phyloP scores from a whole-genome alignment of 2,113 vertebrate genomes.

The Hiodon tergisus region DNA sequence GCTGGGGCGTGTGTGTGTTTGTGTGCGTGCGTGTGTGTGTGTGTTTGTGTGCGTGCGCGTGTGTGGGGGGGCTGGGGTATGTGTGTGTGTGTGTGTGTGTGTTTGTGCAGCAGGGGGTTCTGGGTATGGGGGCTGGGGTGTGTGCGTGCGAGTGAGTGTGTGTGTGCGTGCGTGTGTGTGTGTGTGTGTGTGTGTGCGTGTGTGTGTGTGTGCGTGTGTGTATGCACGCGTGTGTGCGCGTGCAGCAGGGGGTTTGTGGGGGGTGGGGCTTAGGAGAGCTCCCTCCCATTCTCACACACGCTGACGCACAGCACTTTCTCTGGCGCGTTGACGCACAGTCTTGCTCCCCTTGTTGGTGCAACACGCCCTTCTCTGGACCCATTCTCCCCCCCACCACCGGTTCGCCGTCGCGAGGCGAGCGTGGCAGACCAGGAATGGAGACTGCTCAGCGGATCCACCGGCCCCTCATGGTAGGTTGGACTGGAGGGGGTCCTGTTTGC shows the following conservation, averaged over 20 bases:
- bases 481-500: conserved; percentile 14
- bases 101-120: conserved; percentile 6
- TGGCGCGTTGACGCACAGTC: conserved; percentile 36
- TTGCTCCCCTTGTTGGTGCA: conserved; percentile 47
- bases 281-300: conserved; percentile 49
- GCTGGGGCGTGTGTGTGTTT: neutral
- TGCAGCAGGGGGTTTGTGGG: no score
- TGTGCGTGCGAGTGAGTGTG: neutral
- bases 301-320: conserved; percentile 50
- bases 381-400: conserved; percentile 26
- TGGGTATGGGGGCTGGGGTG: conserved; percentile 49
- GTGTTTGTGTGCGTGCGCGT: no score
- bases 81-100: no score
- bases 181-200: no score
- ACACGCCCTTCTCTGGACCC: conserved; percentile 48
- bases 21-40: no score
- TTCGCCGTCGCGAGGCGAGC: conserved; percentile 59
- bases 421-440: conserved; percentile 72
- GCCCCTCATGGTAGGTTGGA: conserved; percentile 74
- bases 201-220: no score
- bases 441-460: conserved; percentile 67
- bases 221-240: no score
- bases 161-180: no score
- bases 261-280: conserved; percentile 40
- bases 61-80: no score